Percentiles rank a stretch among this genome's conserved stretches.
Evolutionary conservation across 2,888 invertebrate genomes (phyloP).

Genomic region (Troglohyphantes excavatus): DNA sequence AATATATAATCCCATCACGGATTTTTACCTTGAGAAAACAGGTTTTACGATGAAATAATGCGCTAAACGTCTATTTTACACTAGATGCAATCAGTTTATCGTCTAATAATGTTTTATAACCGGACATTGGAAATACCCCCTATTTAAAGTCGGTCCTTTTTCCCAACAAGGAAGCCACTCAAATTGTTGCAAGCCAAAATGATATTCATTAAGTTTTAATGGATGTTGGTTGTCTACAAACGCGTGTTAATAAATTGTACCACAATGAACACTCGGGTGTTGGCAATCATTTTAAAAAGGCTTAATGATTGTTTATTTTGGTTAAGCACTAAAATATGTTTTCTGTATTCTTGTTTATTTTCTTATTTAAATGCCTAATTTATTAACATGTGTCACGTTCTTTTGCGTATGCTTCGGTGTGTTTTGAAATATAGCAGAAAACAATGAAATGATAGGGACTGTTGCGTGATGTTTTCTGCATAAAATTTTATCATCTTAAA

Average conservation of each 20-base stretch:
- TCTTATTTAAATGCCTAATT: too few species aligned
- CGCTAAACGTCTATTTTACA: not conserved
- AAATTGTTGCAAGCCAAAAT: not conserved
- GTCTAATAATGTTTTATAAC: not conserved
- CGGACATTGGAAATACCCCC: not conserved
- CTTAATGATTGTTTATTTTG: too few species aligned
- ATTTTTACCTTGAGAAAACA: conserved; percentile 38
- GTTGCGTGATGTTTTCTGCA: too few species aligned
- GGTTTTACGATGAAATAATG: not conserved
- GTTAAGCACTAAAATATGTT: too few species aligned
- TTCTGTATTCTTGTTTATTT: too few species aligned
- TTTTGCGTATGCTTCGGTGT: too few species aligned
- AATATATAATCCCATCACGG: not conserved
- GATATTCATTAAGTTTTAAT: not conserved
- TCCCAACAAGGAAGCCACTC: not conserved
- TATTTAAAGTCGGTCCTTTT: not conserved
- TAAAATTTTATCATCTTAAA: too few species aligned
- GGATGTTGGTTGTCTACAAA: not conserved
- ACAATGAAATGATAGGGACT: too few species aligned
- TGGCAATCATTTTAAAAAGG: not conserved
- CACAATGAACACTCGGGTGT: not conserved
- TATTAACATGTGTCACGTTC: too few species aligned
- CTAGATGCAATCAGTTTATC: not conserved
- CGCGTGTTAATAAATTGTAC: not conserved
- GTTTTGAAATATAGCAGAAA: too few species aligned